Evolutionary conservation across 2,113 vertebrate genomes (phyloP), one percentile per base, ranked within the genome.

Genomic region (Ceyx margarethae): DNA sequence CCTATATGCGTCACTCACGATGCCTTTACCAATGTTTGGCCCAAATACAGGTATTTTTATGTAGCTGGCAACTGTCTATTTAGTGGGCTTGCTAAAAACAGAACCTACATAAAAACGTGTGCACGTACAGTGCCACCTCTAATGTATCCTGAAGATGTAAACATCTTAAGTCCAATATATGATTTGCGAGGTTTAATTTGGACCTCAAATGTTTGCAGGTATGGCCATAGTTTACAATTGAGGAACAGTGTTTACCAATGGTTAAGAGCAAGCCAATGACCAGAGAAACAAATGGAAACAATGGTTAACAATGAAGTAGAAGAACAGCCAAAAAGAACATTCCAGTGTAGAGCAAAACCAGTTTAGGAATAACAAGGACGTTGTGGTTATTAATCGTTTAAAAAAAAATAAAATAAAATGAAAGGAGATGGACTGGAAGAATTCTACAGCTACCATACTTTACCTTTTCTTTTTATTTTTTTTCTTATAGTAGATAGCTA

Each of bases 41-140:
- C 67, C 81, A 73, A 89, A 87, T 66, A 14, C 62, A 89, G 85
- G 72, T 91, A 89, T 94, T 94, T 64, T 91, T 87, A 21, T 45
- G 3, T 56, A 94, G 82, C 50, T 43, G 5, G 10, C 60, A 82
- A 89, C 81, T 80, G 78, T 74, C 46, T 81, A 67, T 58, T 95
- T 96, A 85, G 95, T 92, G 93, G 91, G 80, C 91, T 94, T 0
- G 6, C 93, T 96, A 95, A 94, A 95, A 95, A 91, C 79, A 96
- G 93, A 92, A 89, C 54, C 64, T 89, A 45, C 87, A 87, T 28
- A 66, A 87, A 87, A 89, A 54, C 26, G 10, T 23, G 33, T 73
- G 26, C 37, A 79, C 85, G 37, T 46, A 45, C 64, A 79, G 46
- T n/a, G 50, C 54, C 67, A 91, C 78, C 66, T 69, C 33, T 81